A percentile compares a stretch with the other conserved stretches of the same genome.
These are phyloP conservation scores for Chrysaora quinquecirrha DNA, from an alignment of 30 jellyfish, hydroid and myxozoan genomes.

Conservation along the genomic window DNA sequence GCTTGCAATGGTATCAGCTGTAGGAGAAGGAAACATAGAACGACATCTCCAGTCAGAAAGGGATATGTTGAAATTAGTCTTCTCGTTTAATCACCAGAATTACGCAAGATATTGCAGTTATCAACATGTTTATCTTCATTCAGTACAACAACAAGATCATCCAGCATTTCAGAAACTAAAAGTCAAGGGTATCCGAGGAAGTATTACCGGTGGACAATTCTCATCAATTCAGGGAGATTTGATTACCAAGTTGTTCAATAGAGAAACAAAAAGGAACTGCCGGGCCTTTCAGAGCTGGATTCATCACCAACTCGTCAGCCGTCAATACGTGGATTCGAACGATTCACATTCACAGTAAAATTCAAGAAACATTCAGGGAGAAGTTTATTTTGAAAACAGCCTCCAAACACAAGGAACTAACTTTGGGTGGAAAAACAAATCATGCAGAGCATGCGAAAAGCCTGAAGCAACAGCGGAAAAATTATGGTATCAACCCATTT, in stretches of 20 bases:
- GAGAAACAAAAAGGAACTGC: constrained; percentile 35
- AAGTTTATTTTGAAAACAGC: constrained; percentile 12
- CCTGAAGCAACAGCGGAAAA: neutral
- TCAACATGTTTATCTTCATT: constrained; percentile 13
- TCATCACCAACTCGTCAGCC: constrained; percentile 31
- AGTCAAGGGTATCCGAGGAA: neutral
- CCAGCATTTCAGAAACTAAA: constrained; percentile 18
- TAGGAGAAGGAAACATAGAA: constrained; percentile 16
- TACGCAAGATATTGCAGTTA: constrained; percentile 2
- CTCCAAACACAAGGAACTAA: constrained; percentile 47
- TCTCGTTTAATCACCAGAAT: constrained; percentile 30
- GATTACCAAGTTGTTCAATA: constrained; percentile 1
- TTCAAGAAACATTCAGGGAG: neutral
- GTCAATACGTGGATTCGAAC: constrained; percentile 57
- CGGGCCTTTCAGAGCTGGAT: constrained; percentile 54
- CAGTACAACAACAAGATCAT: neutral
- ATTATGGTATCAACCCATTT: constrained; percentile 32
- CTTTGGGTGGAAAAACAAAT: constrained; percentile 3
- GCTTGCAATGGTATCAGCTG: constrained; percentile 19
- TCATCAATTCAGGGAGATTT: constrained; percentile 17
- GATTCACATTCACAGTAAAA: constrained; percentile 1
- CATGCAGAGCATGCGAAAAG: constrained; percentile 3
- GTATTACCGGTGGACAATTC: constrained; percentile 11
- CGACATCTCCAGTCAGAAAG: constrained; percentile 24
- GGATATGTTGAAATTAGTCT: constrained; percentile 1